Evolutionary conservation across 2,113 vertebrate species (phyloP).

Genomic region (Erythrocercus mccallii): DNA sequence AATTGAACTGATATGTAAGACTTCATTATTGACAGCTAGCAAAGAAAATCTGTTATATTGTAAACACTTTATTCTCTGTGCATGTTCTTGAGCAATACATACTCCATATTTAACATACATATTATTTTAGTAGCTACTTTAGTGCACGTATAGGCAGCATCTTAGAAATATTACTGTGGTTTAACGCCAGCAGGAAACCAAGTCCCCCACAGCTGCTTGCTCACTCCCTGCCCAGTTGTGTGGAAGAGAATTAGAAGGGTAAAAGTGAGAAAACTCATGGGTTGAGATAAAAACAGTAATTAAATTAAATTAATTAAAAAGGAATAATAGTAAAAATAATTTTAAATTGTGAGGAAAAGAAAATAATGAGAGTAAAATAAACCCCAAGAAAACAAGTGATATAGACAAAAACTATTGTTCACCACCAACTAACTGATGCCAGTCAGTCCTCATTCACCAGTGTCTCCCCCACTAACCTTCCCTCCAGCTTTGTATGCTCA

Average conservation of each 20-base stretch:
- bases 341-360: background rate
- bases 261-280: background rate
- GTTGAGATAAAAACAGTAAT: background rate
- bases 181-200: background rate
- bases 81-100: background rate
- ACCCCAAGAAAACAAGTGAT: background rate
- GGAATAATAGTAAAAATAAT: background rate
- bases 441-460: background rate
- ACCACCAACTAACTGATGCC: fast-evolving
- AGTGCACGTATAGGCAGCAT: background rate
- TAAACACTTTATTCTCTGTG: background rate
- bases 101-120: fast-evolving
- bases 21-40: background rate
- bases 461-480: fast-evolving
- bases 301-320: background rate
- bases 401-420: background rate
- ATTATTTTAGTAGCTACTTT: background rate
- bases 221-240: background rate
- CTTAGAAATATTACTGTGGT: background rate
- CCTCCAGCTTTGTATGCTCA: background rate
- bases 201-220: fast-evolving
- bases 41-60: background rate
- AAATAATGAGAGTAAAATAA: background rate
- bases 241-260: background rate
- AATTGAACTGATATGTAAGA: background rate